Evolutionary conservation across 2,888 invertebrate species (phyloP).

Genomic region (Spialia ferax): DNA sequence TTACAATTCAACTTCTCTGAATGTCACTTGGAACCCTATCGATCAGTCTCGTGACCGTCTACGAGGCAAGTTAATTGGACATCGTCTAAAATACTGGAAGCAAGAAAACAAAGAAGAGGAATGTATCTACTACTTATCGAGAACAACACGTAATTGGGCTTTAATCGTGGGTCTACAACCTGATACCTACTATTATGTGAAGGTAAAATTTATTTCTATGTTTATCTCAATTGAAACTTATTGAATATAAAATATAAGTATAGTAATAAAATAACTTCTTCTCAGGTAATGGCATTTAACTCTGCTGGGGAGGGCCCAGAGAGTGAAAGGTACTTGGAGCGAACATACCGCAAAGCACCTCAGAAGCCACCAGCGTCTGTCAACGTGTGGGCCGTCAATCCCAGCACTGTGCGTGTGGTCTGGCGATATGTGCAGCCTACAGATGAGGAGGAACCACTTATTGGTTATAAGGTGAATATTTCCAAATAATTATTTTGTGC

Average conservation of each 20-base stretch:
- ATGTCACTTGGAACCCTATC: slow-evolving; percentile 96
- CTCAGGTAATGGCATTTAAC: slow-evolving; percentile 96
- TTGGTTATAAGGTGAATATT: slow-evolving; percentile 94
- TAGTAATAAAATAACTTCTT: slow-evolving; percentile 7
- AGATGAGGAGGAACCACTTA: slow-evolving; percentile 96
- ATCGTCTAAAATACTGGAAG: slow-evolving; percentile 97
- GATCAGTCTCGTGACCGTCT: slow-evolving; percentile 94
- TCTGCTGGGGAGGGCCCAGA: slow-evolving; percentile 98
- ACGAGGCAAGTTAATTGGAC: slow-evolving; percentile 96
- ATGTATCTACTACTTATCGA: slow-evolving; percentile 93
- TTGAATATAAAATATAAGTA: not conserved
- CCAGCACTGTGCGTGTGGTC: slow-evolving; percentile 94
- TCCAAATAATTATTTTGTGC: not conserved
- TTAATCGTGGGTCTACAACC: slow-evolving; percentile 97
- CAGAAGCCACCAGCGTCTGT: slow-evolving; percentile 98
- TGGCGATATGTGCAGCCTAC: slow-evolving; percentile 98
- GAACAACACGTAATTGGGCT: slow-evolving; percentile 94
- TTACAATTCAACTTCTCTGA: slow-evolving; percentile 96
- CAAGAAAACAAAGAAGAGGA: slow-evolving; percentile 91
- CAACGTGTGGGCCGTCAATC: slow-evolving; percentile 93
- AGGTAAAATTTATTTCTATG: slow-evolving; percentile 75
- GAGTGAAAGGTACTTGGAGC: slow-evolving; percentile 95
- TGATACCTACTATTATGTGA: slow-evolving; percentile 96
- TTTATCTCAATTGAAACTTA: no score
- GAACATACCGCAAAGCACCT: slow-evolving; percentile 96